These are phyloP conservation scores for Thunnus albacares DNA, from an alignment of 2,797 vertebrate species.

Conservation along the genomic window DNA sequence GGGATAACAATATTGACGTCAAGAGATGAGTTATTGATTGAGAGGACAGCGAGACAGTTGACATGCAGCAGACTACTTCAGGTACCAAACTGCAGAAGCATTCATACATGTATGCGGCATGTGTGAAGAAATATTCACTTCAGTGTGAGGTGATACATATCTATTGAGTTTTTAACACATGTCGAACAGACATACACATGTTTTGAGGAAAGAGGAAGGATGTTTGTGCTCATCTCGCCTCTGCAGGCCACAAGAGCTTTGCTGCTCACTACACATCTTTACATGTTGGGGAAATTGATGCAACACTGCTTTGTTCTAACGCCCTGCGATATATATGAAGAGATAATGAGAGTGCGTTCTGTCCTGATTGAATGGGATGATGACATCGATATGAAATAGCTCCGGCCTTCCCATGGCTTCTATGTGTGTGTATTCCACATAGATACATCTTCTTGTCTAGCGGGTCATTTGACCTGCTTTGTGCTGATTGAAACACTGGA, in stretches of 20 bases:
- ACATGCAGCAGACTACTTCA: conserved; percentile 53
- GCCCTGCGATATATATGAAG: conserved; percentile 49
- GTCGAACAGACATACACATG: conserved; percentile 38
- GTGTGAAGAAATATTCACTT: conserved; percentile 21
- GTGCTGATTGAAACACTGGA: conserved; percentile 46
- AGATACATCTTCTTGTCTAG: conserved; percentile 56
- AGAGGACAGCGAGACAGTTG: conserved; percentile 64
- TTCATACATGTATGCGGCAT: conserved; percentile 27
- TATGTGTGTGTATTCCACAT: conserved; percentile 22
- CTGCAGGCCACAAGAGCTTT: conserved; percentile 58
- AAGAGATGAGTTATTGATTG: conserved; percentile 82
- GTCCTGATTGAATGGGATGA: conserved; percentile 76
- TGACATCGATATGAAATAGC: conserved; percentile 81
- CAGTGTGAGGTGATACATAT: conserved; percentile 27
- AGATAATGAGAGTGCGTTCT: conserved; percentile 74
- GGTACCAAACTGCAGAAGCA: conserved; percentile 14
- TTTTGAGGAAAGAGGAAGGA: conserved; percentile 25
- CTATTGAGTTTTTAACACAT: conserved; percentile 39
- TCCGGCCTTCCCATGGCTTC: conserved; percentile 56
- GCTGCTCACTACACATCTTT: conserved; percentile 55
- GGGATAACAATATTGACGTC: conserved; percentile 70
- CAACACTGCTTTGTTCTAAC: conserved; percentile 69
- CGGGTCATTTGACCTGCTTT: conserved; percentile 67
- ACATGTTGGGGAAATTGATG: conserved; percentile 67
- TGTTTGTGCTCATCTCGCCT: conserved; percentile 20